A percentile compares a stretch with the other conserved stretches of the same genome.
These are phyloP conservation scores for Numenius arquata DNA, from an alignment of 2,113 vertebrate species.

Conservation along the genomic window DNA sequence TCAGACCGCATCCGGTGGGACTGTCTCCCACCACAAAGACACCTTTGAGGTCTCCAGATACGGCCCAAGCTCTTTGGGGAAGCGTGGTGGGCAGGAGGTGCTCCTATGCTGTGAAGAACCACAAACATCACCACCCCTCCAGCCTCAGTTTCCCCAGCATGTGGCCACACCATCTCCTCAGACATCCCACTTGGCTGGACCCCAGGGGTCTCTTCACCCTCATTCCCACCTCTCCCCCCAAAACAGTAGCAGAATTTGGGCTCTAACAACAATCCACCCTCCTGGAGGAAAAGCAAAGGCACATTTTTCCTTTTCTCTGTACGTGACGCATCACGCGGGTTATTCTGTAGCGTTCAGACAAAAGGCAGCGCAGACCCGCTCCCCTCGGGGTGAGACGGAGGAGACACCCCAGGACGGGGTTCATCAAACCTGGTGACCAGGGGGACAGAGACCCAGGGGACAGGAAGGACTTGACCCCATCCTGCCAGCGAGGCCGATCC, in stretches of 20 bases:
- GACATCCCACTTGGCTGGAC: neutral
- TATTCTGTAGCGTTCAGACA: accelerated
- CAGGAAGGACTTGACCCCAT: accelerated
- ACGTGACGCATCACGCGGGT: accelerated
- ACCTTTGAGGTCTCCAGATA: neutral
- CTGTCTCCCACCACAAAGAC: neutral
- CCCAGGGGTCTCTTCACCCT: neutral
- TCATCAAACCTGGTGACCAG: neutral
- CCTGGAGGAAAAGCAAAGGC: neutral
- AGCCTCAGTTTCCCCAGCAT: neutral
- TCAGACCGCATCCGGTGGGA: neutral
- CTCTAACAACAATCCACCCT: neutral
- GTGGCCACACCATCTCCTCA: neutral
- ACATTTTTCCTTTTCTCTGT: accelerated
- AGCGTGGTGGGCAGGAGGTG: neutral
- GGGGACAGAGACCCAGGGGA: neutral
- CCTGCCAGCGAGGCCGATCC: neutral
- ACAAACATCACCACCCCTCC: accelerated
- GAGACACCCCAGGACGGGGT: neutral
- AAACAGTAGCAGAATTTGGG: neutral
- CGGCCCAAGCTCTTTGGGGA: accelerated
- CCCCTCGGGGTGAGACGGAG: accelerated
- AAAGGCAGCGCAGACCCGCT: neutral
- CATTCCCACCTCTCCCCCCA: neutral
- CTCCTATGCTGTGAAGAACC: neutral